A percentile compares a stretch with the other conserved stretches of the same genome.
Conservation (phyloP, 2,797 vertebrate species). For the Ceyx erithaca region DNA sequence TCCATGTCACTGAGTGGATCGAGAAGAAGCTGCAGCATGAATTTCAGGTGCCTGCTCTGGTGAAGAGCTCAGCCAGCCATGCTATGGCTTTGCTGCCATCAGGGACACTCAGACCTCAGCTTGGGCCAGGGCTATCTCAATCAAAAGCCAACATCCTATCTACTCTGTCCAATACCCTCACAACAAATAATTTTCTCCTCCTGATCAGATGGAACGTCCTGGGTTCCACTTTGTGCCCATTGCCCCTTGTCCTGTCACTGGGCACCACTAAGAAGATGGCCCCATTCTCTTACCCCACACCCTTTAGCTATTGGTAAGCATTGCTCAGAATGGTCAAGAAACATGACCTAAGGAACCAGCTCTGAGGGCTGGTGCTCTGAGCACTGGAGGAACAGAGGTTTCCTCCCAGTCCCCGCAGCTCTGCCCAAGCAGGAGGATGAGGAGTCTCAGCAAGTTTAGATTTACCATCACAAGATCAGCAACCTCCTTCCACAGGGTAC, state of each 20-base stretch:
- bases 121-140: background rate
- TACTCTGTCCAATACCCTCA: background rate
- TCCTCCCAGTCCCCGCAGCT: background rate
- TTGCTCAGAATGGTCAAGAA: background rate
- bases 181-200: too few species aligned
- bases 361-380: background rate
- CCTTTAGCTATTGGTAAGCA: too few species aligned
- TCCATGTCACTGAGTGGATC: conserved; percentile 90
- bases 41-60: conserved; percentile 83
- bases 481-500: background rate
- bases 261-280: too few species aligned
- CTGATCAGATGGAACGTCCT: too few species aligned
- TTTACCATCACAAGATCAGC: background rate
- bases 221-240: too few species aligned
- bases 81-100: background rate
- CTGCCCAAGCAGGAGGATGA: background rate
- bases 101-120: accelerated
- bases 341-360: background rate
- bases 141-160: background rate
- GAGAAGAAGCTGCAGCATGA: conserved; percentile 90
- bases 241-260: too few species aligned
- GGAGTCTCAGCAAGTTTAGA: background rate
- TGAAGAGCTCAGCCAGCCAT: background rate
- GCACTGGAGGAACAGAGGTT: background rate
- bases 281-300: too few species aligned